A percentile compares a stretch with the other conserved stretches of the same genome.
Evolutionary conservation across 2,888 invertebrate species (phyloP).

Genomic region (Serrognathus titanus): DNA sequence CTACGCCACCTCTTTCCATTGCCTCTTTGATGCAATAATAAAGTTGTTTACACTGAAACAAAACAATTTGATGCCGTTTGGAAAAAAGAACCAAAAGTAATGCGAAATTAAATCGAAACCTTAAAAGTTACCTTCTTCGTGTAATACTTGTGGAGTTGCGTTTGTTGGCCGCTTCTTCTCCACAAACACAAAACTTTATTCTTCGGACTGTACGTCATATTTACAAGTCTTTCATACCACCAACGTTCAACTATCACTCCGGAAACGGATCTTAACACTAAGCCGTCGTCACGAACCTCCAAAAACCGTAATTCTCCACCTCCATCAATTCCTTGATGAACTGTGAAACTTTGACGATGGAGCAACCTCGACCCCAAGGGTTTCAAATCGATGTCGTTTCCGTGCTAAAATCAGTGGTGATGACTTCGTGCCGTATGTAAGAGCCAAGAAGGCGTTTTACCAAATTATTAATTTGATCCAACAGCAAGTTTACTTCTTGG

Average conservation of each 20-base stretch:
- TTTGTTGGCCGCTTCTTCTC: constrained; percentile 92
- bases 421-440: neutral
- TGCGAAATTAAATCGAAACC: neutral
- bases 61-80: neutral
- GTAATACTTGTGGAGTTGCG: constrained; percentile 96
- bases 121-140: constrained; percentile 81
- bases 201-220: constrained; percentile 99
- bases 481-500: constrained; percentile 92
- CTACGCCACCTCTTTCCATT: constrained; percentile 88
- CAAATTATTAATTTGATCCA: constrained; percentile 92
- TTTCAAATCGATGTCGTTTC: constrained; percentile 96
- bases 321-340: constrained; percentile 93
- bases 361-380: constrained; percentile 92
- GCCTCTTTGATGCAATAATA: constrained; percentile 99
- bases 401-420: constrained; percentile 65
- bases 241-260: constrained; percentile 91
- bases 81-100: constrained; percentile 1
- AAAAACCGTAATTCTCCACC: constrained; percentile 83
- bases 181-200: constrained; percentile 96
- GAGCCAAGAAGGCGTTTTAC: constrained; percentile 54
- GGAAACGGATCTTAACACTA: constrained; percentile 76
- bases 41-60: constrained; percentile 85
- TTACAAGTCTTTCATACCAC: constrained; percentile 99
- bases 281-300: constrained; percentile 95
- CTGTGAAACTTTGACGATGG: constrained; percentile 96